These are phyloP conservation scores for Pluvialis apricaria DNA, from an alignment of 2,113 vertebrate species.

Conservation along the genomic window DNA sequence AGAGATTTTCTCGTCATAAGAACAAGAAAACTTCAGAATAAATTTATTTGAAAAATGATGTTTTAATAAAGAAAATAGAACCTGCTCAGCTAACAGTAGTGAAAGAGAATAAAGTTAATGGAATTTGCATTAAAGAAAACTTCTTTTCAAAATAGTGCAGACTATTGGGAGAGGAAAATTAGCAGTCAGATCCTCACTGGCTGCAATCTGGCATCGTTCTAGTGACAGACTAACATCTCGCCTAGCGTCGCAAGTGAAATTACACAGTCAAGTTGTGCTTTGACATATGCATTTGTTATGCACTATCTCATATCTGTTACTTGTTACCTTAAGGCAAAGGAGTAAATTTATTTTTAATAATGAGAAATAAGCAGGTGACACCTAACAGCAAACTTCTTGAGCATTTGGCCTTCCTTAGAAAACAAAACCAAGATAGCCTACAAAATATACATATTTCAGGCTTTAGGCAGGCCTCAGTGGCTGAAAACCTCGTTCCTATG, in stretches of 20 bases:
- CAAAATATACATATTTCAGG: neutral
- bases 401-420: neutral
- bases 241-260: neutral
- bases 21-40: neutral
- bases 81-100: rapidly evolving
- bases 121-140: neutral
- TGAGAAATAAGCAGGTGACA: neutral
- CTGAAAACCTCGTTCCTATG: neutral
- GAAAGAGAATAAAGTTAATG: neutral
- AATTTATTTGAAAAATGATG: neutral
- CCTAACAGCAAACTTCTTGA: neutral
- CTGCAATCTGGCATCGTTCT: neutral
- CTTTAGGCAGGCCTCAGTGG: neutral
- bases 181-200: slow-evolving; percentile 25
- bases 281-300: neutral
- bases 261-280: neutral
- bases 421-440: neutral
- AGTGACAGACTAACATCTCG: slow-evolving; percentile 18
- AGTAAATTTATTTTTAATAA: neutral
- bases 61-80: neutral
- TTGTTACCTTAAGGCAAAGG: neutral
- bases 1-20: neutral
- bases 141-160: neutral
- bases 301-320: neutral
- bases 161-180: neutral